Base-by-base conservation (phyloP, 1,140 invertebrate genomes). In the Trigoniulus corallinus region DNA sequence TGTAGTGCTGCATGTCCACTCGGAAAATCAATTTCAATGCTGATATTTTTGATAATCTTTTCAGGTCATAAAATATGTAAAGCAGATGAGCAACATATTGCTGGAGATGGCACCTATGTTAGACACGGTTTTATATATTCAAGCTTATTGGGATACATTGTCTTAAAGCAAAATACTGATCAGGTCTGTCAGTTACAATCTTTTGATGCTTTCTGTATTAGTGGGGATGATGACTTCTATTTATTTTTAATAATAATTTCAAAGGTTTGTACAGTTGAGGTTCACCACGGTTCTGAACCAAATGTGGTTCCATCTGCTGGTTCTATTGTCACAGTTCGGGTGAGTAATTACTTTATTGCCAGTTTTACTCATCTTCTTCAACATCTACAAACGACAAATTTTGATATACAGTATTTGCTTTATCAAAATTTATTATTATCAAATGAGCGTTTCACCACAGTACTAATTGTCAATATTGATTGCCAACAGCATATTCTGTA, bases 81-180 rank as follows among this genome's bases (percentile, higher is more conserved):
- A 47, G 63, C 72, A 1, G 77, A 80, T 59, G 76, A 82, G 57
- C 68, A 73, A 42, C 73, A 79, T 59, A 64, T 80, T 15, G 62
- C 78, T 18, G 84, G 84, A 2, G 67, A 75, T 49, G 88, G 88
- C 29, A 89, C 87, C 1, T 88, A 88, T 61, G 79, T 81, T 62
- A 71, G 80, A 52, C 74, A 79, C 63, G 86, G 85, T 23, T 91
- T 88, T 57, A 83, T 93, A 58, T 87, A 85, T 66, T 78, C 87
- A 1, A 80, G 77, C 58, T 68, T 91, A 53, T 80, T 81, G 34
- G 88, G 88, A 18, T 64, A 77, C 50, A 74, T 89, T 1, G 72
- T 77, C 61, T 67, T 81, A 47, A 62, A 73, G 3, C 69, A 74
- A 47, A 61, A 75, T 51, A 74, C 77, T 52, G 76, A 80, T 76